Percentiles rank a stretch among this genome's conserved stretches.
These are phyloP conservation scores for Cynaeus angustus DNA, from an alignment of 2,888 invertebrate genomes.

Conservation along the genomic window DNA sequence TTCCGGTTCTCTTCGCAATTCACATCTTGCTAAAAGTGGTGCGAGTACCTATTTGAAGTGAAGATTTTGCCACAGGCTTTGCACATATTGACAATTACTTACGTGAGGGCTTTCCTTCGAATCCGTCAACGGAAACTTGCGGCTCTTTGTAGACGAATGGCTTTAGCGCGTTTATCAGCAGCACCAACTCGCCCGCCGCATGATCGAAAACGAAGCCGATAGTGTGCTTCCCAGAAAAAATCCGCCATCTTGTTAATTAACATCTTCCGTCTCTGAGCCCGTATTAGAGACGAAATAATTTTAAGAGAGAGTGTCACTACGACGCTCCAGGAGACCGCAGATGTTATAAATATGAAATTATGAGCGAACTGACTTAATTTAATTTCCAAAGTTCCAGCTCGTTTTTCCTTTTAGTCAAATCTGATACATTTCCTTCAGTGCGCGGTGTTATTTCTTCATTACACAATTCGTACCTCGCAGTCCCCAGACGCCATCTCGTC, in stretches of 20 bases:
- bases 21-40: slow-evolving; percentile 41
- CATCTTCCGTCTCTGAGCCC: slow-evolving; percentile 51
- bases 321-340: slow-evolving; percentile 58
- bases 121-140: slow-evolving; percentile 46
- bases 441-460: slow-evolving; percentile 65
- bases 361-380: slow-evolving; percentile 61
- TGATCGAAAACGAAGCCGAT: too few relatives aligned
- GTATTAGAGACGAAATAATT: slow-evolving; percentile 60
- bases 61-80: slow-evolving; percentile 45
- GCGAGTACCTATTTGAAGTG: slow-evolving; percentile 45
- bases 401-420: slow-evolving; percentile 61
- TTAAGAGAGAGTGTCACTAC: slow-evolving; percentile 57
- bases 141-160: slow-evolving; percentile 37
- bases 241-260: slow-evolving; percentile 59
- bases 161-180: slow-evolving; percentile 31
- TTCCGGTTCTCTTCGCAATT: slow-evolving; percentile 43
- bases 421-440: slow-evolving; percentile 60
- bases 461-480: slow-evolving; percentile 55
- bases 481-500: slow-evolving; percentile 30
- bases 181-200: slow-evolving; percentile 26
- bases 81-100: slow-evolving; percentile 48
- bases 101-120: slow-evolving; percentile 36
- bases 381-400: slow-evolving; percentile 61
- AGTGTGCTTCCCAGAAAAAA: too few relatives aligned
- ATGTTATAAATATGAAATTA: slow-evolving; percentile 65